Evolutionary conservation across 2,797 vertebrate species (phyloP), one percentile per base, ranked within the genome.

Genomic region (Gallinago nigripennis): DNA sequence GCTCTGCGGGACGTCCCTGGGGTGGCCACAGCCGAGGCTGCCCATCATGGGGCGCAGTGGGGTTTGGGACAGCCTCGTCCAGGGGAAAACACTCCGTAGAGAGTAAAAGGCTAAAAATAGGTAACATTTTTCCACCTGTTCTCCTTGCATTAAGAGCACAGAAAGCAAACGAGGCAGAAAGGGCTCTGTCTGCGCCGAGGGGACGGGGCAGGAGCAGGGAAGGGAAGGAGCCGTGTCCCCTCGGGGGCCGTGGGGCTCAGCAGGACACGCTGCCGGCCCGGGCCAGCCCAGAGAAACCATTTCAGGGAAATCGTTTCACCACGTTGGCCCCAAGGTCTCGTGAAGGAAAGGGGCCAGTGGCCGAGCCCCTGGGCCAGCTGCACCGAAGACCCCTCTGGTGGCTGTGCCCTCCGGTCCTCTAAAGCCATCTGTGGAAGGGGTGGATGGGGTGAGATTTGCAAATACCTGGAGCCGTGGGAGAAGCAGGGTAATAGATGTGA

Each of bases 321-420:
- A 31, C 0, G 1, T 3, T 27, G 43, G 25, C 17, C 35, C 13
- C 0, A 0, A 46, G n/a, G 30, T 3, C 64, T 79, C 2, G 0
- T 0, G 19, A 5, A 2, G 11, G 25, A 43, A 35, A 16, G 2
- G 3, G 31, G 18, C 4, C 23, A 12, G 65, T 6, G 39, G n/a
- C 50, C 3, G 0, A 71, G 46, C 28, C 30, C 25, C 12, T 9
- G 73, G 51, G 48, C 48, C 43, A 21, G 37, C 35, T 5, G 16
- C 11, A 0, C 41, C 2, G 30, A 33, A 12, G 18, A n/a, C 3
- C 25, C 23, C 43, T 4, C 3, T 5, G 31, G 24, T 31, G 33
- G 3, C 70, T 71, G 61, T 25, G 39, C 56, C 48, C 57, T 37
- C 25, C 4, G 39, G 33, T 20, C 54, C 37, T 37, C 5, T 7